phyloP scores from a whole-genome alignment of 2,113 vertebrate species.

The Albula goreensis region DNA sequence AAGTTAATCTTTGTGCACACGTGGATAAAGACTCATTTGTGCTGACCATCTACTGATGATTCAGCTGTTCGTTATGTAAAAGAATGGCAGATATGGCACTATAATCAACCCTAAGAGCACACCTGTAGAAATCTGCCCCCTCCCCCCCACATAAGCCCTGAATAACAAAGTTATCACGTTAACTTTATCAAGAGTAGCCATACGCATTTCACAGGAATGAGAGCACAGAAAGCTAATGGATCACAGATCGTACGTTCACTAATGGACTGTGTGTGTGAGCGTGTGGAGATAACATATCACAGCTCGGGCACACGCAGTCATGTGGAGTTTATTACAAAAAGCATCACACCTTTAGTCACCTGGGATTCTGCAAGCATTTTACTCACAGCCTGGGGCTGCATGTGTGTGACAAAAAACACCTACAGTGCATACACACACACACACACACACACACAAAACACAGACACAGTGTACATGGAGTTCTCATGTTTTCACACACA shows the following conservation, averaged over 20 bases:
- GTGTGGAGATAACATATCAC: neutral
- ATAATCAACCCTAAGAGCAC: neutral
- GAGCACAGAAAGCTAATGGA: neutral
- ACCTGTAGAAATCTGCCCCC: neutral
- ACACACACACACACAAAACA: constrained; percentile 17
- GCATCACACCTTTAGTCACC: neutral
- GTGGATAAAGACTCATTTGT: neutral
- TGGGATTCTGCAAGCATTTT: neutral
- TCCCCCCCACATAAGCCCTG: too few relatives aligned
- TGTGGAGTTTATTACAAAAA: neutral
- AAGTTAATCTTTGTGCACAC: neutral
- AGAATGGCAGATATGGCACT: neutral
- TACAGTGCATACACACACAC: constrained; percentile 8
- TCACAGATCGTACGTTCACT: neutral
- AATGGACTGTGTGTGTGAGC: neutral
- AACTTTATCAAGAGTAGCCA: neutral
- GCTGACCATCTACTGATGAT: neutral
- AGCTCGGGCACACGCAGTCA: neutral
- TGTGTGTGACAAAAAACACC: too few relatives aligned
- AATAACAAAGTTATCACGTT: neutral
- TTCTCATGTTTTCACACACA: neutral
- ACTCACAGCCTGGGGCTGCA: neutral
- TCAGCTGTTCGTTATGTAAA: neutral
- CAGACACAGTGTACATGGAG: neutral
- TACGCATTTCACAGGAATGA: neutral